Conservation (phyloP, 2,113 vertebrate species). For the Anolis carolinensis region DNA sequence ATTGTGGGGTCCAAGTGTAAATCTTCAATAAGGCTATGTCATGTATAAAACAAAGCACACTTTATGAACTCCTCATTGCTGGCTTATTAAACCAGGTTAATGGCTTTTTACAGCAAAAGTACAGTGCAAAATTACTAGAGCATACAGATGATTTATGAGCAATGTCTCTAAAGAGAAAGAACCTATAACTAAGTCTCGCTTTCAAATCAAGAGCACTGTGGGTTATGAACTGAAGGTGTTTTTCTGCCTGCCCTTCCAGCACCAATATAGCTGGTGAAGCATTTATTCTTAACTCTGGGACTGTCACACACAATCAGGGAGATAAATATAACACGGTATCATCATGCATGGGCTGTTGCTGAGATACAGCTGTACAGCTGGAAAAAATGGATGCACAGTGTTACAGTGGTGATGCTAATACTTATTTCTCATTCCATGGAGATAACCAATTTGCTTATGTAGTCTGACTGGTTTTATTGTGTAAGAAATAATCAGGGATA, state of each 20-base stretch:
- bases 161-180: background rate
- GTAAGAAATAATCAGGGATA: slow-evolving; percentile 8
- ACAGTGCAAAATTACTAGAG: background rate
- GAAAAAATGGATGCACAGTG: background rate
- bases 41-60: background rate
- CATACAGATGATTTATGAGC: accelerated
- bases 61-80: slow-evolving; percentile 2
- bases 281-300: background rate
- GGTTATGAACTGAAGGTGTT: background rate
- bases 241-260: background rate
- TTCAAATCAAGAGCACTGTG: accelerated
- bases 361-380: background rate
- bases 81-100: background rate
- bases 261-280: background rate
- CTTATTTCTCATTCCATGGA: background rate
- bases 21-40: background rate
- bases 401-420: background rate
- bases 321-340: background rate
- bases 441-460: slow-evolving; percentile 14
- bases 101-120: background rate
- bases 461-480: slow-evolving; percentile 9
- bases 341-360: background rate
- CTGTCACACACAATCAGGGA: background rate
- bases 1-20: background rate
- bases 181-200: background rate